A percentile compares a stretch with the other conserved stretches of the same genome.
phyloP scores from a whole-genome alignment of 2,113 vertebrate genomes.

The Amphiprion percula region DNA sequence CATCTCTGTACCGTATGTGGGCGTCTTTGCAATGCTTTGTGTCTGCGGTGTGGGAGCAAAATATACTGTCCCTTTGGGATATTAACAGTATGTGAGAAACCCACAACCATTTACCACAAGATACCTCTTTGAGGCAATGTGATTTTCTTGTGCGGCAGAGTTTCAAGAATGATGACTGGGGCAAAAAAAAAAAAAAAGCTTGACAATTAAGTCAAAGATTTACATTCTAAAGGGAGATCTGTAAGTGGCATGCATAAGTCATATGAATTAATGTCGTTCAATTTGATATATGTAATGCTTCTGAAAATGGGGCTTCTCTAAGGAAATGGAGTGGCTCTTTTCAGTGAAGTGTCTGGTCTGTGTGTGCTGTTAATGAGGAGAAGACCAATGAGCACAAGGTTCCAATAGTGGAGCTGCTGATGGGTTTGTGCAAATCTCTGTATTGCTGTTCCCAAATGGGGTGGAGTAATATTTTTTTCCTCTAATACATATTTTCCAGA shows the following conservation, averaged over 20 bases:
- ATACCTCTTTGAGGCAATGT: neutral
- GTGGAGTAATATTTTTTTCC: slow-evolving; percentile 6
- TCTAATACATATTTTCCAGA: slow-evolving; percentile 45
- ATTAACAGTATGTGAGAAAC: neutral
- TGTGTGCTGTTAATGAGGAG: neutral
- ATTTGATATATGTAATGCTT: neutral
- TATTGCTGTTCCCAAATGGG: neutral
- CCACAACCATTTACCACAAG: neutral
- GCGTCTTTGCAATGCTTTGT: slow-evolving; percentile 61
- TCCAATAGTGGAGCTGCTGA: neutral
- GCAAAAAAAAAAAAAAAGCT: too few species aligned
- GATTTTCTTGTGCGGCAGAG: neutral
- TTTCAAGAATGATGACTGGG: neutral
- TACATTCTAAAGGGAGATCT: neutral
- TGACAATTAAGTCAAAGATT: neutral
- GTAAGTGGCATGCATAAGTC: neutral
- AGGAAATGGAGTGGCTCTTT: neutral
- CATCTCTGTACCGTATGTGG: slow-evolving; percentile 79
- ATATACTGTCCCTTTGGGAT: neutral
- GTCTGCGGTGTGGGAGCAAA: slow-evolving; percentile 1
- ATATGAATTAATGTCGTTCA: neutral
- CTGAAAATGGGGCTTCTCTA: neutral
- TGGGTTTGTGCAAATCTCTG: slow-evolving; percentile 17
- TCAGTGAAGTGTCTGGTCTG: neutral
- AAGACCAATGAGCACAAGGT: neutral